Evolutionary conservation across 2,888 invertebrate species (phyloP), one percentile per base, ranked within the genome.

Genomic region (Sabatieria punctata): DNA sequence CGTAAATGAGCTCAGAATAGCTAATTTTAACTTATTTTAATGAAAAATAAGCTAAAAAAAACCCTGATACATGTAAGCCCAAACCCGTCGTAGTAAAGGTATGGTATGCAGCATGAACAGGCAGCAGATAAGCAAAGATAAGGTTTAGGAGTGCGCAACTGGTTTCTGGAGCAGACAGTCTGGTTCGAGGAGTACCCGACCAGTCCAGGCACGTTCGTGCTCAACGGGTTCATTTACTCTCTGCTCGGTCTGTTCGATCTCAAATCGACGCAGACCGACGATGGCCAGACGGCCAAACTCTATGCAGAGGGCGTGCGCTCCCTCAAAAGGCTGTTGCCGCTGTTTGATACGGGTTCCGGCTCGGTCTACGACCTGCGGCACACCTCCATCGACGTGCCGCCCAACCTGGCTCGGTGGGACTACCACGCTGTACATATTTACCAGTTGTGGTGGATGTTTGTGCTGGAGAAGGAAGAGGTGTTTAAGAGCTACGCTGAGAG

Each of bases 161-260:
- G 54, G 55, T 91, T 88, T 71, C 75, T 86, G 69, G 82, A 81
- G 57, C 79, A 79, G 65, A 81, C 79, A 62, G 76, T 80, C 46
- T 95, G 93, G 93, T 95, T 89, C 66, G 95, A 97, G 66, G 97
- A 97, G 66, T 97, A 97, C 69, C 97, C 97, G 1, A 95, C 95
- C 0, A 78, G 77, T 46, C 95, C 95, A 0, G 77, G 88, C 3
- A 79, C 85, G 0, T 93, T 88, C 71, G 93, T 97, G 13, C 76
- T 97, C 23, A 97, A 97, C 71, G 97, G 97, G 38, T 97, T 97
- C 71, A 88, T 97, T 60, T 97, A 93, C 71, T 85, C 95, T 0
- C 73, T 97, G 6, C 76, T 97, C 48, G 95, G 95, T 1, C 75
- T 97, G 13, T 93, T 91, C 68, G 97, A 97, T 72, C 72, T 95